Base-by-base conservation (phyloP, 2,797 vertebrate species). In the Natrix natrix region DNA sequence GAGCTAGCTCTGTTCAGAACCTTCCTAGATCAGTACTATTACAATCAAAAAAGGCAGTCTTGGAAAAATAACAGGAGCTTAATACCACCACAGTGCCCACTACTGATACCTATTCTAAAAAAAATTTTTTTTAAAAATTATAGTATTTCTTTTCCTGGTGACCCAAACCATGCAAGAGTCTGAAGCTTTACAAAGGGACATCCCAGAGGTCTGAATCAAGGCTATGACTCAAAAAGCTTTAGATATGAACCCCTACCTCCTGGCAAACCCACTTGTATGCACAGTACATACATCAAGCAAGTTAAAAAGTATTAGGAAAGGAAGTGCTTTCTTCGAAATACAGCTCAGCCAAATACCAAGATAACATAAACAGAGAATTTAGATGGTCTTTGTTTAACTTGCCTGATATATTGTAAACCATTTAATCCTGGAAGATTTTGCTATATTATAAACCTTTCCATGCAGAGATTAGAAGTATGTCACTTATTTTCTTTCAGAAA, bases 361-460 rank as follows among this genome's bases (percentile, higher is more conserved):
- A 37, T 91, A 91, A 92, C 54, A 26, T 91, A 93, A 96, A 96
- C 90, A 92, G 57, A 55, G 91, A 83, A 88, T 57, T 89, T 94
- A 92, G 95, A 59, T 92, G 93, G 74, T 91, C 52, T 94, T 93
- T 94, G 32, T 95, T 96, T 94, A 96, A 93, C 83, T 95, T 93
- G 48, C 74, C 94, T 94, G 86, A 93, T 78, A 20, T 63, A 60
- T 89, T 91, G 66, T 57, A 94, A 94, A 86, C 91, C 89, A 94
- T 83, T 94, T 59, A 92, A n/a, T 92, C 90, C 89, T 90, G 92
- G 92, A 88, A 1, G 88, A 63, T 78, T 95, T 94, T 94, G 92
- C 95, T 93, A 90, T 89, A 83, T 90, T 74, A 28, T 91, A 95
- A 96, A 95, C 63, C 87, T 96, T 88, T 96, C 95, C 94, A 93